Evolutionary conservation across 2,888 invertebrate genomes (phyloP).

Genomic region (Mechanitis mazaeus): DNA sequence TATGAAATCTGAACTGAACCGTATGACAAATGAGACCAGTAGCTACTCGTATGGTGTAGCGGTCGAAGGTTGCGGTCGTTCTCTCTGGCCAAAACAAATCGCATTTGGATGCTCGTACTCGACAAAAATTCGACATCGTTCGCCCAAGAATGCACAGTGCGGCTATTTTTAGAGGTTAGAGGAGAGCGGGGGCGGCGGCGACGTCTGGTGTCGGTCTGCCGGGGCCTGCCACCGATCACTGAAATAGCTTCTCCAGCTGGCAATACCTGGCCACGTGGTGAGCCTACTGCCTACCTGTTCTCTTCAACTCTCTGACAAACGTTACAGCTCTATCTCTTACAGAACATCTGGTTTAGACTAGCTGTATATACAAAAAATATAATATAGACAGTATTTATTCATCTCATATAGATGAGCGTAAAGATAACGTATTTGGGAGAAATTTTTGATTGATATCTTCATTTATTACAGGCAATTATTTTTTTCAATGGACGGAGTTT

Average conservation of each 20-base stretch:
- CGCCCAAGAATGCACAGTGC: conserved; percentile 76
- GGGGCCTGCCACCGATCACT: conserved; percentile 78
- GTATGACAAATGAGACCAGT: conserved; percentile 26
- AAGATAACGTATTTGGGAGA: too few relatives aligned
- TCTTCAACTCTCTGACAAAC: conserved; percentile 7
- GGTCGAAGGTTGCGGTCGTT: conserved; percentile 40
- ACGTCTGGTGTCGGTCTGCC: conserved; percentile 78
- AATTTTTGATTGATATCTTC: too few relatives aligned
- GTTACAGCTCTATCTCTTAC: neutral
- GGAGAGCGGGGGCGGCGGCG: conserved; percentile 76
- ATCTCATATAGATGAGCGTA: too few relatives aligned
- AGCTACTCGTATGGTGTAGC: conserved; percentile 19
- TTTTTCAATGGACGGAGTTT: too few relatives aligned
- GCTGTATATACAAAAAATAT: too few relatives aligned
- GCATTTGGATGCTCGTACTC: conserved; percentile 76
- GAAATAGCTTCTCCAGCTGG: conserved; percentile 76
- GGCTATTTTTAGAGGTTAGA: conserved; percentile 70
- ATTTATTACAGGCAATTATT: too few relatives aligned
- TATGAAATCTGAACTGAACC: conserved; percentile 24
- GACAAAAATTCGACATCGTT: conserved; percentile 77
- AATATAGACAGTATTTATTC: too few relatives aligned
- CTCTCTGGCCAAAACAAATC: conserved; percentile 68
- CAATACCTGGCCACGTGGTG: conserved; percentile 73
- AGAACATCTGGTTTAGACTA: too few relatives aligned
- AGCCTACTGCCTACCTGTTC: conserved; percentile 34